Evolutionary conservation across 2,888 invertebrate species (phyloP).

Genomic region (Proisotoma minuta): DNA sequence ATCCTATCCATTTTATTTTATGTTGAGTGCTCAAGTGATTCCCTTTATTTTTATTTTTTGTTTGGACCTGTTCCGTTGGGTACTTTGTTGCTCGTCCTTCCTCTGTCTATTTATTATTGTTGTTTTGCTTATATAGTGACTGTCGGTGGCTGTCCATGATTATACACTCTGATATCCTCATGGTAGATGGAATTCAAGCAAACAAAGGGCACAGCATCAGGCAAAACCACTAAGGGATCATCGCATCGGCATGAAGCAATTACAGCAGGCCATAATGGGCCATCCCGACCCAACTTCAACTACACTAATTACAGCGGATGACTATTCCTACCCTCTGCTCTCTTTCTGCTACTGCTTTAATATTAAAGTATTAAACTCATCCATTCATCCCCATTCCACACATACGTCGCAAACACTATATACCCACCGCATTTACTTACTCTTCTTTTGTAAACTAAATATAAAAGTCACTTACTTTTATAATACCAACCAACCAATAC

Average conservation of each 20-base stretch:
- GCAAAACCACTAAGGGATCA: slow-evolving; percentile 1
- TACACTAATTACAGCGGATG: slow-evolving; percentile 38
- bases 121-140: not conserved
- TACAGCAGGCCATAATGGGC: slow-evolving; percentile 38
- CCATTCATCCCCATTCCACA: slow-evolving; percentile 1
- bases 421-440: too few species aligned
- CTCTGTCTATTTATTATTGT: not conserved
- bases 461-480: too few species aligned
- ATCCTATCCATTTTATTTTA: slow-evolving; percentile 6
- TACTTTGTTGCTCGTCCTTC: not conserved
- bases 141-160: not conserved
- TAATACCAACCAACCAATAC: too few species aligned
- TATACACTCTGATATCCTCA: not conserved
- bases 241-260: slow-evolving; percentile 31
- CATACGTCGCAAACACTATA: not conserved
- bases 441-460: too few species aligned
- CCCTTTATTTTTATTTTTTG: slow-evolving; percentile 1
- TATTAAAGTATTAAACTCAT: slow-evolving; percentile 6
- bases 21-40: slow-evolving; percentile 3
- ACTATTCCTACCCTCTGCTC: not conserved
- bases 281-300: slow-evolving; percentile 3
- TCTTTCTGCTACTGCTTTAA: slow-evolving; percentile 1
- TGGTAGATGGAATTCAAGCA: not conserved
- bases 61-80: not conserved
- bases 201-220: not conserved